Evolutionary conservation across 2,113 vertebrate species (phyloP).

Genomic region (Tyto alba): DNA sequence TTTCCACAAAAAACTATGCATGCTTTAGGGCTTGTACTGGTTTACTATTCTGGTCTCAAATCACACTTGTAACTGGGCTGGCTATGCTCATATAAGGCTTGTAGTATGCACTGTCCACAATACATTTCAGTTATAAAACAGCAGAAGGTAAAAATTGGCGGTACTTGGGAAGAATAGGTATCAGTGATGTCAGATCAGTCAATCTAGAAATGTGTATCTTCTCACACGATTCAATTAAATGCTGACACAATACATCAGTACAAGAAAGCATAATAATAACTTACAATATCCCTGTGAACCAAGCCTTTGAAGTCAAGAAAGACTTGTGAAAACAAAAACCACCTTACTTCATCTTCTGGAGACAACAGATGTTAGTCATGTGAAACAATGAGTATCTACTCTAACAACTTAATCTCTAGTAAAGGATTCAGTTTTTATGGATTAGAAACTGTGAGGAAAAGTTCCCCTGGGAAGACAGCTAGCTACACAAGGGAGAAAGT

Average conservation of each 20-base stretch:
- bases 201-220: background rate
- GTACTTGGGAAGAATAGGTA: background rate
- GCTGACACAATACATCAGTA: background rate
- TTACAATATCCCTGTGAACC: background rate
- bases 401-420: background rate
- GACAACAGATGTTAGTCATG: background rate
- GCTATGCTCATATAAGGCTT: background rate
- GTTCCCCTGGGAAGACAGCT: background rate
- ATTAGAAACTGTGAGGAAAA: background rate
- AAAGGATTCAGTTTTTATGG: background rate
- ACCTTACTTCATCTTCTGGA: background rate
- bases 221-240: background rate
- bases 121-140: background rate
- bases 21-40: background rate
- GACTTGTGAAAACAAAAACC: background rate
- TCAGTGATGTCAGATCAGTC: background rate
- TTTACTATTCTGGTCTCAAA: background rate
- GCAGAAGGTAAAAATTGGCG: background rate
- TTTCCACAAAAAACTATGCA: background rate
- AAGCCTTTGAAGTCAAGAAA: background rate
- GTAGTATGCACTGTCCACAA: background rate
- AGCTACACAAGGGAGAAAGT: background rate
- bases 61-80: background rate
- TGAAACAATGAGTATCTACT: background rate
- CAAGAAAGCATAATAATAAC: background rate